Evolutionary conservation across 2,113 vertebrate species (phyloP).

Genomic region (Pseudorectes ferrugineus): DNA sequence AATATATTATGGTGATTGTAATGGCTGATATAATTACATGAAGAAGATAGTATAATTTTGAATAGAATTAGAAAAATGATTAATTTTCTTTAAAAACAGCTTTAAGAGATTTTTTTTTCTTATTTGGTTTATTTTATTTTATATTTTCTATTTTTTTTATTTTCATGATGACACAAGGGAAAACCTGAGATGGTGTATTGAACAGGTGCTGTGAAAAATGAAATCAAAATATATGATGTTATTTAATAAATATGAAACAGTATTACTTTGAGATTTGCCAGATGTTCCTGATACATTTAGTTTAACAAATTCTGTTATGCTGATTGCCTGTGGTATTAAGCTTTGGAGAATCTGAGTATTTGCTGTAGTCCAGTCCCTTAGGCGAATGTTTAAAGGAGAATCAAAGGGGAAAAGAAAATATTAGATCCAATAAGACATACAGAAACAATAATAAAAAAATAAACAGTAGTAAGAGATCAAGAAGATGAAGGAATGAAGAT

Average conservation of each 20-base stretch:
- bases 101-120: background rate
- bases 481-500: background rate
- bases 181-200: background rate
- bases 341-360: background rate
- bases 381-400: background rate
- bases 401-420: background rate
- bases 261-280: background rate
- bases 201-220: background rate
- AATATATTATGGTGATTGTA: background rate
- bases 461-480: background rate
- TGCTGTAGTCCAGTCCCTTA: background rate
- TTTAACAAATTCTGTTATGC: background rate
- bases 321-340: background rate
- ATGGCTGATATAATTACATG: background rate
- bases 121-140: background rate
- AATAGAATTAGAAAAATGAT: background rate
- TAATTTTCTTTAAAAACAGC: background rate
- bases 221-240: background rate
- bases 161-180: background rate
- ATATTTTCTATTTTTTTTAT: rapidly evolving
- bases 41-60: background rate
- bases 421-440: background rate
- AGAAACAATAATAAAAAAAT: background rate
- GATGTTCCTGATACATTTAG: background rate
- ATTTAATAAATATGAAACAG: background rate